Percentiles rank a stretch among this genome's conserved stretches.
phyloP scores from a whole-genome alignment of 2,113 vertebrate genomes.

The Ceyx cyanopectus region DNA sequence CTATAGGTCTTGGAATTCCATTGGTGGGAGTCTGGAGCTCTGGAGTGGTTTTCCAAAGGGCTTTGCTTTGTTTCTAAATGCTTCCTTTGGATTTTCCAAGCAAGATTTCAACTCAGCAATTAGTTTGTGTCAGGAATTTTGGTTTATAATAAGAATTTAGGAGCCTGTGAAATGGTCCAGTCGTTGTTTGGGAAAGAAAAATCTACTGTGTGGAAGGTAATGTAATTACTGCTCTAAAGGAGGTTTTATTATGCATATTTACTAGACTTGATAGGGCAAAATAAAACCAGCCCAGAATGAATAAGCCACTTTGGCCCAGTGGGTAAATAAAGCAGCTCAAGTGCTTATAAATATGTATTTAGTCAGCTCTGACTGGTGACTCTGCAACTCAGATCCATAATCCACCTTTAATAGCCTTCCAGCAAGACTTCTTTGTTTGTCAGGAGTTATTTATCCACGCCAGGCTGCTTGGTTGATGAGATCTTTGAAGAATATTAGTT shows the following conservation, averaged over 20 bases:
- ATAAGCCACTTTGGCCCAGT: conserved; percentile 63
- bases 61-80: background rate
- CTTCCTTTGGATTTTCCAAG: conserved; percentile 49
- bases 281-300: conserved; percentile 61
- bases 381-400: conserved; percentile 4
- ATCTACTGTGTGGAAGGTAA: conserved; percentile 45
- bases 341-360: conserved; percentile 72
- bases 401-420: conserved; percentile 27
- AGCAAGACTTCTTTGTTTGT: conserved; percentile 44
- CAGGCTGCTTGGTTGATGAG: background rate
- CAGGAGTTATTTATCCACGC: background rate
- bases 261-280: conserved; percentile 64
- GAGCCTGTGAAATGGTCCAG: conserved; percentile 52
- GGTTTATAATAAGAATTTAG: conserved; percentile 45
- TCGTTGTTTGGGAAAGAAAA: conserved; percentile 61
- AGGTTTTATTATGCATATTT: conserved; percentile 66
- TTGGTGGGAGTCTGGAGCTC: no score
- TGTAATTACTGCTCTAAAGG: conserved; percentile 74
- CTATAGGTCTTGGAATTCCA: background rate
- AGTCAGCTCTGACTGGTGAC: conserved; percentile 48
- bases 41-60: background rate
- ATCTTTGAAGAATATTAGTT: background rate
- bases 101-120: conserved; percentile 36
- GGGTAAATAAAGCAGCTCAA: conserved; percentile 60
- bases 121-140: conserved; percentile 30